phyloP scores from a whole-genome alignment of 2,888 invertebrate species.

The Epinotia nisella region DNA sequence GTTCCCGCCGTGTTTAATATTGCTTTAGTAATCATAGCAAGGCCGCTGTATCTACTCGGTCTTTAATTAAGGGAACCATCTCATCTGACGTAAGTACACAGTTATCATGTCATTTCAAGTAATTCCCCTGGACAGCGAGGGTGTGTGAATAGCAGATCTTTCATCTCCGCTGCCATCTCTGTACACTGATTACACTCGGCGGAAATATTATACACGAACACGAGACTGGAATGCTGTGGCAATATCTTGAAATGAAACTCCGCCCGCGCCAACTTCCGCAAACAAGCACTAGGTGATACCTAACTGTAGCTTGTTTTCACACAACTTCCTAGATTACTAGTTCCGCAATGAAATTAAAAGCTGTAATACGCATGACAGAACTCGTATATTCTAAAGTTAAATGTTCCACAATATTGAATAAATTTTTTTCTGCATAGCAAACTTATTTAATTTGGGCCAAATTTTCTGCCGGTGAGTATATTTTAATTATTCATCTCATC shows the following conservation, averaged over 20 bases:
- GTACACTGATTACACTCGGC: conserved; percentile 38
- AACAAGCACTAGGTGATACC: conserved; percentile 50
- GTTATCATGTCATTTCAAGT: conserved; percentile 39
- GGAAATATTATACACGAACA: conserved; percentile 41
- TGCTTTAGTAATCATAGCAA: conserved; percentile 2
- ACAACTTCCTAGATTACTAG: conserved; percentile 27
- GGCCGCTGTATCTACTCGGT: conserved; percentile 1
- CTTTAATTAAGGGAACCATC: conserved; percentile 33
- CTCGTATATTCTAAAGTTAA: neutral
- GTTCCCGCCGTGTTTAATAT: neutral
- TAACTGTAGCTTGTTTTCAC: conserved; percentile 23
- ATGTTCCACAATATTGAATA: neutral
- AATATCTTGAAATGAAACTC: conserved; percentile 64
- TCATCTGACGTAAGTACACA: conserved; percentile 29
- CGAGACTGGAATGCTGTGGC: conserved; percentile 43
- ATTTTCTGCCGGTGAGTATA: too few relatives aligned
- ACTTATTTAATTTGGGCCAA: too few relatives aligned
- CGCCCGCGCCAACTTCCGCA: conserved; percentile 55
- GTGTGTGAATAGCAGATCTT: conserved; percentile 41
- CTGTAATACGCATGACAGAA: neutral
- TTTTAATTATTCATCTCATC: too few relatives aligned
- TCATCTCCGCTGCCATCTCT: conserved; percentile 41
- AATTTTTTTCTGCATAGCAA: too few relatives aligned
- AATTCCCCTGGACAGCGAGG: conserved; percentile 41
- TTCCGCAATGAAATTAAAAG: neutral